Evolutionary conservation across 2,113 vertebrate genomes (phyloP).

Genomic region (Brienomyrus brachyistius): DNA sequence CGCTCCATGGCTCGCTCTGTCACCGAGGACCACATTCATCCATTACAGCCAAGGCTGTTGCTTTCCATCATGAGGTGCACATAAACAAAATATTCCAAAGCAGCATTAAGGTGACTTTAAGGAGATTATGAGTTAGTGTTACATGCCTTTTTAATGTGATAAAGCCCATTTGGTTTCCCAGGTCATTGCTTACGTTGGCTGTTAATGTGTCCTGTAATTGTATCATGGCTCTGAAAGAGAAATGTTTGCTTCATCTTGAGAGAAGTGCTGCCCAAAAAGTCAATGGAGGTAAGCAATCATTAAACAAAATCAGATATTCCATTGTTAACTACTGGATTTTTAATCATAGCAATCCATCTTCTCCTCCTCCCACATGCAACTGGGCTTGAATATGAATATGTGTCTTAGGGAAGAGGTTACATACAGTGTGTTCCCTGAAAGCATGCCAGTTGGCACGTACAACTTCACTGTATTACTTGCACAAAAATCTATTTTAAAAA

Average conservation of each 20-base stretch:
- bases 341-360: not conserved
- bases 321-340: not conserved
- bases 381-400: not conserved
- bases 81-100: not conserved
- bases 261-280: not conserved
- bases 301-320: not conserved
- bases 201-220: conserved; percentile 8
- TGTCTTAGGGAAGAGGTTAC: not conserved
- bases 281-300: not conserved
- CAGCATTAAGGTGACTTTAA: conserved; percentile 16
- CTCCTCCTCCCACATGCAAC: not conserved
- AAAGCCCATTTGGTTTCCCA: not conserved
- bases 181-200: not conserved
- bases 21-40: not conserved
- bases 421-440: not conserved
- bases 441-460: not conserved
- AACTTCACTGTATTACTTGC: not conserved
- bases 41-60: conserved; percentile 4
- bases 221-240: conserved; percentile 5
- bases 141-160: not conserved
- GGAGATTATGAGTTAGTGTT: not conserved
- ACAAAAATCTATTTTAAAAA: not conserved
- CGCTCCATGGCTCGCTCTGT: not conserved
- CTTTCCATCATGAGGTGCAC: not conserved
- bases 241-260: not conserved